Conservation (phyloP, 2,113 vertebrate genomes). For the Camelus bactrianus region DNA sequence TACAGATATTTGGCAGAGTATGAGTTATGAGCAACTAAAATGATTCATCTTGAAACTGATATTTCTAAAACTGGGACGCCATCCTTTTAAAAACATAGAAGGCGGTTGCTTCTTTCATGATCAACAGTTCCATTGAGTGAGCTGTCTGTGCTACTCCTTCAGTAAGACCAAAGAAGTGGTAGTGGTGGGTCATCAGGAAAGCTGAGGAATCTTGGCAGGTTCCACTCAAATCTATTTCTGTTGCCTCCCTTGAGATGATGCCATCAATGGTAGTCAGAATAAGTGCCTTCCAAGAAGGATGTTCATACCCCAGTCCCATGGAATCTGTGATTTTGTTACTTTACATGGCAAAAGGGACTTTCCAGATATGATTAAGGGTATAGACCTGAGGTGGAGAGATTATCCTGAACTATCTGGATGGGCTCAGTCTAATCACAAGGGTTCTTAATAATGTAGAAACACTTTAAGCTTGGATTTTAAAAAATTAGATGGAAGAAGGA, state of each 20-base stretch:
- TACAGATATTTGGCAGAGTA: background rate
- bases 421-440: background rate
- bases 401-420: background rate
- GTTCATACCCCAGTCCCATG: background rate
- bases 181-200: background rate
- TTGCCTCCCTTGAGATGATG: background rate
- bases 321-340: background rate
- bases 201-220: background rate
- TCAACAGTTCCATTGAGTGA: background rate
- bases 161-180: background rate
- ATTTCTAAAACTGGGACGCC: background rate
- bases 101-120: background rate
- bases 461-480: background rate
- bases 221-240: background rate
- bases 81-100: background rate
- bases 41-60: background rate
- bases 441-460: background rate
- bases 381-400: background rate
- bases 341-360: background rate
- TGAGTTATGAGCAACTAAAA: background rate
- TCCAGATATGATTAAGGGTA: background rate
- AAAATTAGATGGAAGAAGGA: background rate
- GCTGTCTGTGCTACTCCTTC: fast-evolving
- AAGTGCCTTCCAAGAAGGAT: background rate
- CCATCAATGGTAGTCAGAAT: background rate